phyloP scores from a whole-genome alignment of 2,113 vertebrate species.

The Erinaceus europaeus region DNA sequence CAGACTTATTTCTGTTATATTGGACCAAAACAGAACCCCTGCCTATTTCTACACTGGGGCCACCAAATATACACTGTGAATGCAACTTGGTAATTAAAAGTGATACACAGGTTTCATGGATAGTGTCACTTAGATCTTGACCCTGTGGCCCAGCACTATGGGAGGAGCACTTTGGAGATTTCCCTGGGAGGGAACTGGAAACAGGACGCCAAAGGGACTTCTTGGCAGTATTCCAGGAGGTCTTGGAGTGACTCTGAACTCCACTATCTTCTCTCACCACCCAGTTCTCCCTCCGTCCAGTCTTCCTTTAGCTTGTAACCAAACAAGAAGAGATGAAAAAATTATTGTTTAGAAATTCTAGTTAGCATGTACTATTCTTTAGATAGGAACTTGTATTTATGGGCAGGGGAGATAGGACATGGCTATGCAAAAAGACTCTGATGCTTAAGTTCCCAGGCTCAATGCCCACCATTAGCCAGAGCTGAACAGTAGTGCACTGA shows the following conservation, averaged over 20 bases:
- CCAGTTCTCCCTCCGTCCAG: not conserved
- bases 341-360: too few relatives aligned
- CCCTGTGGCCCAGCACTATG: not conserved
- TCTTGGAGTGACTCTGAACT: not conserved
- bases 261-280: not conserved
- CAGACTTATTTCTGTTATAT: not conserved
- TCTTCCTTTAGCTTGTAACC: not conserved
- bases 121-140: not conserved
- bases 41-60: not conserved
- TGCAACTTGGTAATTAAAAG: too few relatives aligned
- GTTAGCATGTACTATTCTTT: too few relatives aligned
- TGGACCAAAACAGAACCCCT: not conserved
- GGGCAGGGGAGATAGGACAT: too few relatives aligned
- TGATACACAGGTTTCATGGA: accelerated
- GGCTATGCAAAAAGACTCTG: too few relatives aligned
- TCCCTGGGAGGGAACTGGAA: not conserved
- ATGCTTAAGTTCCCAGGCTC: not conserved
- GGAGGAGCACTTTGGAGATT: too few relatives aligned
- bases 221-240: not conserved
- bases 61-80: not conserved
- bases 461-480: not conserved
- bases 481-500: too few relatives aligned
- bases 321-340: too few relatives aligned
- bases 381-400: too few relatives aligned
- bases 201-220: not conserved